Evolutionary conservation across 2,888 invertebrate species (phyloP), one percentile per base, ranked within the genome.

Genomic region (Hybos culiciformis): DNA sequence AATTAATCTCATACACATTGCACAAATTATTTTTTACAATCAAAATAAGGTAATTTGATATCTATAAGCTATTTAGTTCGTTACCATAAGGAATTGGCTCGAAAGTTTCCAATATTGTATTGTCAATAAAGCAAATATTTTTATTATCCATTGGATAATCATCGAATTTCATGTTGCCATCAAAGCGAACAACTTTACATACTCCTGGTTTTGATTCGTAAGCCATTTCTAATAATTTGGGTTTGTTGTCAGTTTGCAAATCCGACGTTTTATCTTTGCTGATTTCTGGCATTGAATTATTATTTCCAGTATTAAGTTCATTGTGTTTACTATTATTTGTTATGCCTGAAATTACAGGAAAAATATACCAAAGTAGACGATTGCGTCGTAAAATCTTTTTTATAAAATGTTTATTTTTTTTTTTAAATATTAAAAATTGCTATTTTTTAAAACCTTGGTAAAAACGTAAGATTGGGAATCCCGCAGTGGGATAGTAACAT

Each of bases 21-120:
- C n/a, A n/a, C n/a, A n/a, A n/a, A n/a, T n/a, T n/a, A n/a, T n/a
- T n/a, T n/a, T n/a, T n/a, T n/a, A n/a, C n/a, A n/a, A n/a, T n/a
- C n/a, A n/a, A n/a, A n/a, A n/a, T n/a, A n/a, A n/a, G n/a, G n/a
- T n/a, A n/a, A n/a, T n/a, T n/a, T n/a, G n/a, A n/a, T n/a, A n/a
- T n/a, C n/a, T n/a, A n/a, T n/a, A n/a, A n/a, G n/a, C n/a, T 9
- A 12, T 60, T 58, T 19, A 61, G 63, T 39, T 66, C 67, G 42
- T 66, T 67, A 3, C 58, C 67, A 53, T 62, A 66, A 1, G 63
- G 66, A 41, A 66, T 66, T 1, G 67, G 67, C 37, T 65, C 64
- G 44, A 63, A 66, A 1, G 66, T 65, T 46, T 66, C 64, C 19
- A 66, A 48, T 44, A 66, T 63, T 6, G 66, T 67, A 42, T 66